Evolutionary conservation across 2,113 vertebrate species (phyloP), one percentile per base, ranked within the genome.

Genomic region (Anhinga anhinga): DNA sequence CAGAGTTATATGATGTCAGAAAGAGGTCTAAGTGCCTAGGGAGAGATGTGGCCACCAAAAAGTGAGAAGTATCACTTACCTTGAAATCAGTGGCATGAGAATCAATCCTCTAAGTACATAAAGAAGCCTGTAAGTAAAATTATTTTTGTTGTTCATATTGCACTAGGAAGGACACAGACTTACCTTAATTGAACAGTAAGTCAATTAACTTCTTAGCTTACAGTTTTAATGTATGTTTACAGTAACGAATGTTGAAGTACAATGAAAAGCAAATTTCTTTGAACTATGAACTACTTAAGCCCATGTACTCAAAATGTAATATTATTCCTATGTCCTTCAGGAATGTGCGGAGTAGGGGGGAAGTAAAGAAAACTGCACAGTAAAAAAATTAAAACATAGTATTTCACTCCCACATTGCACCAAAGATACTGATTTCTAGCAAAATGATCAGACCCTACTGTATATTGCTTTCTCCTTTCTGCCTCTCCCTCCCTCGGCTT

Each of bases 311-410:
- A 87, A 82, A 96, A 40, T 50, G 38, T 45, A 90, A 17, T 32
- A 36, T 3, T 71, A 25, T 50, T 84, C n/a, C 32, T 50, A 3
- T 21, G 38, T 78, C 32, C 25, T 81, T 81, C n/a, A 66, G 36
- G 53, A 82, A 72, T 10, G 13, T 5, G 18, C 5, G 7, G 1
- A 0, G 4, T 3, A 8, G 4, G 1, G 6, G 2, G 10, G 5
- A 1, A 44, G 4, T 21, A 62, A 82, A 55, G 52, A 63, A 90
- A 88, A 53, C 10, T 3, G 1, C 13, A 27, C 15, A 42, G 25
- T 58, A 16, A 72, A 90, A 90, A 84, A 58, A 2, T 0, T 36
- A 22, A 84, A 89, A 16, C 13, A 5, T 3, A 30, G 13, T 59
- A 8, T 73, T 94, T 80, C 13, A 29, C 30, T 84, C 36, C n/a